Conservation (phyloP, 2,113 vertebrate genomes). For the Geococcyx californianus region DNA sequence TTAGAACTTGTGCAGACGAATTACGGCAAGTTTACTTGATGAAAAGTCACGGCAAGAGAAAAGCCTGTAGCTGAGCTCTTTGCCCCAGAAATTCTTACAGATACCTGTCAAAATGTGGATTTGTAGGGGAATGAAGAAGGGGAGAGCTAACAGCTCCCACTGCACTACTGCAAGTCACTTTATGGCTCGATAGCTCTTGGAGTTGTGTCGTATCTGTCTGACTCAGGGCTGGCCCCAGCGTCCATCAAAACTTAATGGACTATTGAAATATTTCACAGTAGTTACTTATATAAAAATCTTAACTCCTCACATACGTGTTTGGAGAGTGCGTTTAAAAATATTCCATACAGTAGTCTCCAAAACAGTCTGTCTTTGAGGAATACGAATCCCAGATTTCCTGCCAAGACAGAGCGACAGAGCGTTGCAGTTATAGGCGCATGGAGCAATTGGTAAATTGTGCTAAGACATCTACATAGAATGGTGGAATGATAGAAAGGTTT, state of each 20-base stretch:
- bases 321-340: background rate
- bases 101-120: background rate
- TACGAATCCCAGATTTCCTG: background rate
- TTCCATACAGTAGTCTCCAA: background rate
- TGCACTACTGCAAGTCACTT: background rate
- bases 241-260: background rate
- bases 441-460: background rate
- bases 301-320: background rate
- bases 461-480: background rate
- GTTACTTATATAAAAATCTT: background rate
- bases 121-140: background rate
- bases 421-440: background rate
- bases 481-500: too few species aligned
- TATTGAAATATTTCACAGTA: background rate
- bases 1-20: background rate
- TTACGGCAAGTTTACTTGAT: background rate
- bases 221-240: background rate
- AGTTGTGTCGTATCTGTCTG: background rate
- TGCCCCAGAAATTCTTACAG: background rate
- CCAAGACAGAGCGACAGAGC: background rate
- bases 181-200: background rate
- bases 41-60: background rate
- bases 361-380: background rate
- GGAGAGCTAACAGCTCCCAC: background rate
- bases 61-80: background rate